Base-by-base conservation (phyloP, 1,140 invertebrate species). In the Copidosoma floridanum region DNA sequence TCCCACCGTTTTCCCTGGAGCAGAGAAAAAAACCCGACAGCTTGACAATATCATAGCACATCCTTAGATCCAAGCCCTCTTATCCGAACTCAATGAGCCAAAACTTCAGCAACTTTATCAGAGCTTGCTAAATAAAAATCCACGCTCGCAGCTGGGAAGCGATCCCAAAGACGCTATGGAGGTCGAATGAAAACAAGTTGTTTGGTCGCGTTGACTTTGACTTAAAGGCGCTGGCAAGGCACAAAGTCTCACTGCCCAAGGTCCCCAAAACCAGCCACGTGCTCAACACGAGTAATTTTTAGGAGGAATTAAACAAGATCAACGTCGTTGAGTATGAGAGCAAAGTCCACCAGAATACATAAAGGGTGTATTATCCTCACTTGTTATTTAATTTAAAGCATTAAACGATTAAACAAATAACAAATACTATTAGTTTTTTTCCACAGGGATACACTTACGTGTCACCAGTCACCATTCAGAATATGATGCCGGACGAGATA, bases 271-370 rank as follows among this genome's bases (percentile, higher is more conserved):
- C 98, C 44, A 79, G 82, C 18, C 85, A 89, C 76, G 92, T 94
- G 73, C 82, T 95, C 48, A 95, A 98, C 81, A 93, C 94, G 4
- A 94, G 92, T 70, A 97, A 98, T 81, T 98, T 98, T 80, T 91
- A 94, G 24, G 92, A 93, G 63, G 95, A 98, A 82, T 98, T 99
- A 74, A 98, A 95, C 0, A 86, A 87, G 65, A 93, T n/a, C n/a
- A n/a, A n/a, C n/a, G n/a, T n/a, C n/a, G n/a, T 91, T 1, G 94
- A 97, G 76, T n/a, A n/a, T n/a, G n/a, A n/a, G n/a, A n/a, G n/a
- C n/a, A n/a, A n/a, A n/a, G n/a, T n/a, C n/a, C n/a, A n/a, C n/a
- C n/a, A n/a, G n/a, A n/a, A n/a, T n/a, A n/a, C n/a, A n/a, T n/a
- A n/a, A n/a, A n/a, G n/a, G n/a, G n/a, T n/a, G n/a, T n/a, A n/a